Conservation (phyloP, 2,888 invertebrate genomes). For the Cetonia aurata region DNA sequence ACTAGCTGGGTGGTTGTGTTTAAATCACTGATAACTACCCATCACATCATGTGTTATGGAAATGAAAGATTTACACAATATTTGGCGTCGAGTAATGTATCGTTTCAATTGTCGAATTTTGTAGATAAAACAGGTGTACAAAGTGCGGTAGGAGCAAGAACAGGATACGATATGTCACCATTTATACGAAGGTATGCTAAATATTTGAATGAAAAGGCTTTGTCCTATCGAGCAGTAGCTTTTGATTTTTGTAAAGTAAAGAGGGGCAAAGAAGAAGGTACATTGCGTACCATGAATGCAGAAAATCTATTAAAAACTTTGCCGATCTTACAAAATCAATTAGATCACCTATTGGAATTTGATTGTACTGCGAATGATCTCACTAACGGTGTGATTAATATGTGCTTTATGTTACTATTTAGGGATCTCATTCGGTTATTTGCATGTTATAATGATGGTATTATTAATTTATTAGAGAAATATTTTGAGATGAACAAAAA, state of each 20-base stretch:
- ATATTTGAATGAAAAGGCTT: conserved; percentile 99
- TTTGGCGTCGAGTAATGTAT: conserved; percentile 99
- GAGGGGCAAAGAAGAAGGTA: conserved; percentile 98
- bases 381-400: conserved; percentile 95
- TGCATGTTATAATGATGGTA: conserved; percentile 99
- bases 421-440: conserved; percentile 98
- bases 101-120: conserved; percentile 98
- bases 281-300: conserved; percentile 96
- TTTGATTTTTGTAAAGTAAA: conserved; percentile 99
- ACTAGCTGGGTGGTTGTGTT: conserved; percentile 99
- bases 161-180: conserved; percentile 98
- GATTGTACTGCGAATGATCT: conserved; percentile 97
- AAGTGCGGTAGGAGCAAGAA: conserved; percentile 82
- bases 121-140: conserved; percentile 98
- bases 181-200: conserved; percentile 99
- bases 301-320: conserved; percentile 98
- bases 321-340: conserved; percentile 95
- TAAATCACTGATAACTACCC: conserved; percentile 97
- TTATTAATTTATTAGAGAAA: conserved; percentile 98
- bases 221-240: conserved; percentile 98
- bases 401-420: conserved; percentile 99
- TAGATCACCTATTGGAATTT: conserved; percentile 97
- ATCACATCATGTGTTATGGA: conserved; percentile 99
- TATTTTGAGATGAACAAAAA: conserved; percentile 99
- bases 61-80: conserved; percentile 99